A percentile compares a stretch with the other conserved stretches of the same genome.
Evolutionary conservation across 2,888 invertebrate species (phyloP).

Genomic region (Gibbula magus): DNA sequence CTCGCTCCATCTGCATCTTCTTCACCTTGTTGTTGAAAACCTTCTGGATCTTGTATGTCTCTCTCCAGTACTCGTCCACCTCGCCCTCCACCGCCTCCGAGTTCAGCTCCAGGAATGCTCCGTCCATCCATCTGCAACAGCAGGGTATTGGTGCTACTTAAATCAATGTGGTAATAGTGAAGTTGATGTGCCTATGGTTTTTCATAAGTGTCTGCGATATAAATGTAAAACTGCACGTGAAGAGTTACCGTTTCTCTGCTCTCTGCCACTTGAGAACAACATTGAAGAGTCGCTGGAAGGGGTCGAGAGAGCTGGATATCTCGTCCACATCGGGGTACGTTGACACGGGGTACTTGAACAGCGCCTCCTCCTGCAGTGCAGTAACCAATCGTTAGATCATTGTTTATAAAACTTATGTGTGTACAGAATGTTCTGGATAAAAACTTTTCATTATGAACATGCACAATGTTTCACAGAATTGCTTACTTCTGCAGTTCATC

Average conservation of each 20-base stretch:
- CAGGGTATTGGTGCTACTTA: not conserved
- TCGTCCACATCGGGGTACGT: constrained; percentile 87
- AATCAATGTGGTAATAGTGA: not conserved
- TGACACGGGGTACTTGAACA: constrained; percentile 88
- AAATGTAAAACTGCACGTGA: not conserved
- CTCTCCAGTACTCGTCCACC: constrained; percentile 85
- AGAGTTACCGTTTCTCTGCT: constrained; percentile 81
- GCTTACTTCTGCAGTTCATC: too few species aligned
- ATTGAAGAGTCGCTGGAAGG: constrained; percentile 77
- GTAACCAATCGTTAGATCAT: too few species aligned
- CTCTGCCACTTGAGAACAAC: constrained; percentile 85
- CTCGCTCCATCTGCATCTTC: constrained; percentile 71
- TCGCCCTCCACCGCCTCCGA: constrained; percentile 86
- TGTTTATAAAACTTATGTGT: too few species aligned
- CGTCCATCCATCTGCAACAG: constrained; percentile 87
- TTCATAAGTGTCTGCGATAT: not conserved
- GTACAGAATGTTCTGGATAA: too few species aligned
- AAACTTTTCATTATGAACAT: too few species aligned
- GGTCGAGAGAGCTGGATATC: constrained; percentile 81
- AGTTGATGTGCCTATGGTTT: not conserved
- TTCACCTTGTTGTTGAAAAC: constrained; percentile 75
- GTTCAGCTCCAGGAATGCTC: constrained; percentile 90
- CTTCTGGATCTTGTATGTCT: constrained; percentile 87
- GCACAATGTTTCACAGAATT: too few species aligned
- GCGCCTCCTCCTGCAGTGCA: constrained; percentile 82